Base-by-base conservation (phyloP, 2,113 vertebrate genomes). In the Cavia porcellus region DNA sequence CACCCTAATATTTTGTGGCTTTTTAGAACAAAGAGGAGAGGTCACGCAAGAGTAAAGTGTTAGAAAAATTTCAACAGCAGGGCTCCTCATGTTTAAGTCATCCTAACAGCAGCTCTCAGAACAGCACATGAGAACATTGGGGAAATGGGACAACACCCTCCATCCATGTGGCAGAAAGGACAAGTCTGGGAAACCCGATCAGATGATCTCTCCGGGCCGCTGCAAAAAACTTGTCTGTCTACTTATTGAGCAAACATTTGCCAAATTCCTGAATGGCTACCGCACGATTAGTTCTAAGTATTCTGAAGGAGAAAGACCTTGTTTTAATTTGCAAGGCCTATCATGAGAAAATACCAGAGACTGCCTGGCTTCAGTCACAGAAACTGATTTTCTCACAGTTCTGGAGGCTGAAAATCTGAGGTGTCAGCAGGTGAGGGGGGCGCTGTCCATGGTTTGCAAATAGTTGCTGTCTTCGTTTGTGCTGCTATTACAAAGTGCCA, bases 111-210 rank as follows among this genome's bases (percentile, higher is more conserved):
- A 80, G 55, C 19, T 61, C 77, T 85, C 77, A 90, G 42, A 91
- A 86, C 20, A 95, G 80, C 42, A 92, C n/a, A 59, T n/a, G 42
- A 92, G 90, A 90, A 91, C 59, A 86, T 45, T 35, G 55, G 50
- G n/a, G 55, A 95, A 89, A 90, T 96, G 89, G 35, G 24, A 68
- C 35, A 93, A 96, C 3, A 13, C 32, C 64, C 14, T 47, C 68
- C 90, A 70, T 92, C 57, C 89, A 14, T 89, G 91, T 80, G 47
- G 72, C 82, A 96, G 83, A 95, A 94, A 93, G 94, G 74, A 72
- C 94, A 86, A 81, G 85, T 57, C 59, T 85, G 91, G 72, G 89
- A 95, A 96, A 79, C 0, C 64, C 19, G 3, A 20, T 17, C 62
- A 47, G 17, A 82, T 25, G n/a, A n/a, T 81, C 83, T 74, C 50